Conservation (phyloP, 2,888 invertebrate species). For the Caenorhabditis sp. region DNA sequence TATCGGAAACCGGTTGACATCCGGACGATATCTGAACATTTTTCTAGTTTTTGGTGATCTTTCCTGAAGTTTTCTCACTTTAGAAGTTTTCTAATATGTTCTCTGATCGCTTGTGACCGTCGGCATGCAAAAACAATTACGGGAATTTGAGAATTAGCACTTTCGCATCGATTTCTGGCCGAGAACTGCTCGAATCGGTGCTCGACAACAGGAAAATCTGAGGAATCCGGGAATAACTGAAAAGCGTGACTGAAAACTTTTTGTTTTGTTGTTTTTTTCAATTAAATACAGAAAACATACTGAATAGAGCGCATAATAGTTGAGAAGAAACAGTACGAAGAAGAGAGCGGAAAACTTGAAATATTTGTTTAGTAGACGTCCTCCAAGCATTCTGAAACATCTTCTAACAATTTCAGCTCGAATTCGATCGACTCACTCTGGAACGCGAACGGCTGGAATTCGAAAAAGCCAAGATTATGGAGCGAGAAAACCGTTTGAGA, state of each 20-base stretch:
- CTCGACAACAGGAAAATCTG: no score
- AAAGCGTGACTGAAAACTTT: no score
- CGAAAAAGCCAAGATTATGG: constrained; percentile 75
- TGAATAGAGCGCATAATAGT: neutral
- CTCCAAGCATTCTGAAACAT: neutral
- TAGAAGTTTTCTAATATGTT: neutral
- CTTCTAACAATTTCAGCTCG: constrained; percentile 69
- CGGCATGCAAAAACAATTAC: neutral
- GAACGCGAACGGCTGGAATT: constrained; percentile 78
- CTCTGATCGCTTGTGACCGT: neutral
- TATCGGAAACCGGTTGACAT: constrained; percentile 86
- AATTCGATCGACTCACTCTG: constrained; percentile 76
- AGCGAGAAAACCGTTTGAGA: constrained; percentile 71
- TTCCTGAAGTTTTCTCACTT: neutral
- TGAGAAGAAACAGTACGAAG: neutral
- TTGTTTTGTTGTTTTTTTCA: neutral
- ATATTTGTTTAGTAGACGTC: neutral
- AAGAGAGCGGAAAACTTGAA: neutral
- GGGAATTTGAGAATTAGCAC: neutral
- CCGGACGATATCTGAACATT: neutral
- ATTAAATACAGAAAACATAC: neutral
- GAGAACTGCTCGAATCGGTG: neutral
- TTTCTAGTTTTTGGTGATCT: neutral
- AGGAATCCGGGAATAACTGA: neutral
- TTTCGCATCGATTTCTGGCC: neutral